Percentiles rank a stretch among this genome's conserved stretches.
phyloP scores from a whole-genome alignment of 2,888 invertebrate species.

The Idaea biselata region DNA sequence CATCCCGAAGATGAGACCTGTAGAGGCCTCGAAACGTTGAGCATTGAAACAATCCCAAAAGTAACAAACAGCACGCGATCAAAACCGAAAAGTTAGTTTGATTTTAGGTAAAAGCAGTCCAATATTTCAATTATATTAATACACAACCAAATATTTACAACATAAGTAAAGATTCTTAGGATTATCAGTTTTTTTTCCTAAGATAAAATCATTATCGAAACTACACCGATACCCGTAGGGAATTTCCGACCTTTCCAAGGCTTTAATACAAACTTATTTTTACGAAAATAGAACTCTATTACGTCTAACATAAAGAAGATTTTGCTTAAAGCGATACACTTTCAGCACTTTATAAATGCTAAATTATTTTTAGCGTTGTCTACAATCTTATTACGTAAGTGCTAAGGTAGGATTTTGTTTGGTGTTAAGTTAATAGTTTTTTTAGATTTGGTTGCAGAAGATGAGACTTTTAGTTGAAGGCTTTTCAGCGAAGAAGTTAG shows the following conservation, averaged over 20 bases:
- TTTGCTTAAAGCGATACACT: constrained; percentile 5
- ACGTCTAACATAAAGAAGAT: constrained; percentile 5
- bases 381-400: constrained; percentile 3
- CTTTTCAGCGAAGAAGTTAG: background rate
- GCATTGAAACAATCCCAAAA: no score
- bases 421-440: constrained; percentile 9
- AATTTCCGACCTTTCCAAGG: constrained; percentile 10
- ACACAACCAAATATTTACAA: no score
- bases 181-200: background rate
- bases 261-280: constrained; percentile 1
- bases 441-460: constrained; percentile 1
- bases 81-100: no score
- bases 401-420: constrained; percentile 12
- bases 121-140: no score
- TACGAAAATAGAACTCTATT: constrained; percentile 8
- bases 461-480: background rate
- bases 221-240: constrained; percentile 13
- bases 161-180: background rate
- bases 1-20: no score
- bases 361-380: background rate
- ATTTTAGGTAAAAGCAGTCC: no score
- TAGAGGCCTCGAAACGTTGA: no score
- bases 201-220: constrained; percentile 20
- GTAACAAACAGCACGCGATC: no score
- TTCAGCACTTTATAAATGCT: background rate